Evolutionary conservation across 1,140 invertebrate genomes (phyloP).

Genomic region (Apis mellifera): Amel_HAv3.1 CM009946.2:3884001-3884500

Average conservation of each 20-base stretch:
- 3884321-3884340: background rate
- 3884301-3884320: background rate
- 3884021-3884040: conserved; percentile 79
- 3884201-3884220: background rate
- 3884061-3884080: conserved; percentile 79
- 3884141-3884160: conserved; percentile 47
- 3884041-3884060: conserved; percentile 79
- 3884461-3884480: conserved; percentile 28
- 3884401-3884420: conserved; percentile 47
- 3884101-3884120: conserved; percentile 59
- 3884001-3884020: conserved; percentile 66
- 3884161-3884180: background rate
- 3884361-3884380: conserved; percentile 8
- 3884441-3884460: background rate
- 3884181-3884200: background rate
- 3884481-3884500: background rate
- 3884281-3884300: too few relatives aligned
- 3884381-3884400: conserved; percentile 31
- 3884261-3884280: too few relatives aligned
- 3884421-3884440: conserved; percentile 38
- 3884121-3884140: conserved; percentile 50
- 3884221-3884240: background rate
- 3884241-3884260: background rate
- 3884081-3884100: conserved; percentile 60
- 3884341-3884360: background rate